Conservation (phyloP, 2,797 vertebrate species). For the Sebastiscus albofasciatus region DNA sequence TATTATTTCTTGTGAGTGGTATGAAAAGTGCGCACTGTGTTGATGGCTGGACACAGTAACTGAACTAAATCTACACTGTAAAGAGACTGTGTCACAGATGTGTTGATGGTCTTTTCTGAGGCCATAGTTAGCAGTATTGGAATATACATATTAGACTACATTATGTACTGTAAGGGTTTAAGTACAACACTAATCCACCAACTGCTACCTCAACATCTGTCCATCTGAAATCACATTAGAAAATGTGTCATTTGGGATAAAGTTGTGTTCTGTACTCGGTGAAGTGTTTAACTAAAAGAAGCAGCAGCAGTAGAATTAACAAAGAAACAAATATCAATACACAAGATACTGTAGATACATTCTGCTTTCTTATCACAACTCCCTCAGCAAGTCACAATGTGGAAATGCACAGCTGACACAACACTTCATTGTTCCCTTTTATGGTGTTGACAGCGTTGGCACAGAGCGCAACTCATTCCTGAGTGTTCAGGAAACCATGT, state of each 20-base stretch:
- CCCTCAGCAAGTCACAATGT: constrained; percentile 1
- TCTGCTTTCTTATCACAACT: background rate
- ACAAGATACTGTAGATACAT: background rate
- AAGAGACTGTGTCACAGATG: background rate
- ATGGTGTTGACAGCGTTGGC: constrained; percentile 18
- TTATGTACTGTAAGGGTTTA: background rate
- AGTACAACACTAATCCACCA: background rate
- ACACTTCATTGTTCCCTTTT: constrained; percentile 25
- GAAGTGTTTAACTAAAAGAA: background rate
- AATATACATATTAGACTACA: background rate
- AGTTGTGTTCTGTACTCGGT: background rate
- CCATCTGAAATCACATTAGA: no score
- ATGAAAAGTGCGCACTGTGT: background rate
- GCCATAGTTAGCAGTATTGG: background rate
- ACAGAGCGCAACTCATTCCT: background rate
- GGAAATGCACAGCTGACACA: constrained; percentile 13
- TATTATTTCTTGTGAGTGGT: background rate
- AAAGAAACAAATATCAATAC: background rate
- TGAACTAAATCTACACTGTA: background rate
- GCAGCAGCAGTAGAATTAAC: background rate
- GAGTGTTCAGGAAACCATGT: background rate
- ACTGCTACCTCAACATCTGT: no score
- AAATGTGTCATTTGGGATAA: background rate
- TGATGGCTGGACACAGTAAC: background rate
- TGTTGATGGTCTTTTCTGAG: background rate